Evolutionary conservation across 2,888 invertebrate genomes (phyloP), one percentile per base, ranked within the genome.

Genomic region (Lysandra bellargus): DNA sequence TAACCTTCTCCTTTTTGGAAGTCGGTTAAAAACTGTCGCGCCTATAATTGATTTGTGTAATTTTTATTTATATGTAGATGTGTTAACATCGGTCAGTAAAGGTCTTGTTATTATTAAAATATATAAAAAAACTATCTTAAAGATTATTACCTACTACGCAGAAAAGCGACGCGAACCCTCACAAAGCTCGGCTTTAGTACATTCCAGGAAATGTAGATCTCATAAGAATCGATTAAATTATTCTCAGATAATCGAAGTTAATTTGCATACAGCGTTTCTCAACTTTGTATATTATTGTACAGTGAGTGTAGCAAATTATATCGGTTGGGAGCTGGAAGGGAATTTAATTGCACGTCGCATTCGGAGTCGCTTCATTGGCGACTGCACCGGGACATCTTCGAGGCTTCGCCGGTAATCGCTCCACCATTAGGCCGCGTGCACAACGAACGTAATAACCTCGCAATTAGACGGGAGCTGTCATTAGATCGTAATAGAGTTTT

Each of bases 401-500:
- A 87, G 90, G 93, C 93, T 91, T 93, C 92, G 89, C 89, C 91
- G 92, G 91, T 93, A 94, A 94, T 94, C 93, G 93, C 90, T 84
- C 90, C 90, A 90, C 91, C 92, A 94, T 94, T 92, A 94, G 89
- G 89, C 89, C 86, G 87, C 88, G 89, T 89, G 90, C 90, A 91
- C 93, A 92, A 93, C 92, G 91, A 92, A 92, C 91, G 90, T 92
- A 93, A 94, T 93, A 93, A 92, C 92, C 88, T 92, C 90, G 91
- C 93, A 93, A 94, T 94, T 94, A 94, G 93, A 91, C 91, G 91
- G 90, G 89, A 88, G 90, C 92, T 91, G 92, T 91, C 93, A 94
- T 94, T 94, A 94, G 92, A 92, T 89, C 88, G 91, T 93, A 94
- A 94, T 94, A 94, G 94, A 93, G 94, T 94, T 94, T 93, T 89